These are phyloP conservation scores for Ostrea denselamellosa DNA, from an alignment of 1,140 invertebrate genomes.

Conservation along the genomic window DNA sequence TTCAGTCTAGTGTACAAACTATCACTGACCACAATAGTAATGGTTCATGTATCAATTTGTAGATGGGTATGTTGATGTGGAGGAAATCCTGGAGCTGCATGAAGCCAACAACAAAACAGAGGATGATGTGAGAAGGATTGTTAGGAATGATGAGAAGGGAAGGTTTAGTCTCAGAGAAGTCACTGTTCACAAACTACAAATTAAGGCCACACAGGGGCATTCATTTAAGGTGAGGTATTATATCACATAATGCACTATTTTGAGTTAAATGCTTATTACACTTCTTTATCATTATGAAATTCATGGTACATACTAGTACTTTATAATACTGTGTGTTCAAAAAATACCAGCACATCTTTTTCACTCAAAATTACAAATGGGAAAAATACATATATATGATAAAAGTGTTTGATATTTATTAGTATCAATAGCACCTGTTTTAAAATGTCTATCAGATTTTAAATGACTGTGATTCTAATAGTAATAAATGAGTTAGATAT, in stretches of 20 bases:
- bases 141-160: conserved; percentile 45
- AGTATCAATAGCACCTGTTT: too few species aligned
- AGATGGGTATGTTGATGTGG: conserved; percentile 57
- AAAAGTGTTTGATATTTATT: too few species aligned
- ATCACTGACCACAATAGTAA: too few species aligned
- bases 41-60: not conserved
- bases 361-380: too few species aligned
- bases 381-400: too few species aligned
- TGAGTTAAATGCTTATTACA: not conserved
- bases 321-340: too few species aligned
- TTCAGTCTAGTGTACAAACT: too few species aligned
- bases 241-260: not conserved
- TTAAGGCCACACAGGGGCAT: conserved; percentile 58
- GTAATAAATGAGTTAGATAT: too few species aligned
- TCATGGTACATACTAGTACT: too few species aligned
- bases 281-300: not conserved
- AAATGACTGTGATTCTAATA: too few species aligned
- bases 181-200: conserved; percentile 41
- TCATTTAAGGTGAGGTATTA: conserved; percentile 40
- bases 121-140: conserved; percentile 46
- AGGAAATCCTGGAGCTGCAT: conserved; percentile 50
- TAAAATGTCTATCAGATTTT: too few species aligned
- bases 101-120: not conserved
- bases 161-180: conserved; percentile 42
- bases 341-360: too few species aligned